Evolutionary conservation across 2,113 vertebrate species (phyloP), one percentile per base, ranked within the genome.

Genomic region (Theropithecus gelada): DNA sequence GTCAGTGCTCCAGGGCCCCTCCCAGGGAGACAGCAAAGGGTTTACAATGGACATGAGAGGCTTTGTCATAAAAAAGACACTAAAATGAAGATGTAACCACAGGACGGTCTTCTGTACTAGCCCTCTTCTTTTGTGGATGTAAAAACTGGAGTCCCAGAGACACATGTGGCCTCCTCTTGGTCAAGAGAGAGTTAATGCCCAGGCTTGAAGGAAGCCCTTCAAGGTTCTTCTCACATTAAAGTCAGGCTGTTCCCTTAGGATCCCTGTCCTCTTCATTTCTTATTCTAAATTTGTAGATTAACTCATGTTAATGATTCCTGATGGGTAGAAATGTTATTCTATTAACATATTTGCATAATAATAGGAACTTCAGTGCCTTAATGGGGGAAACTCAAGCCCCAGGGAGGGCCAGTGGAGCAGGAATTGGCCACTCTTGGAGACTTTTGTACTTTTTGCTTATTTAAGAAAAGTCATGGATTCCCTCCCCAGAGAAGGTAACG

Each of bases 291-390:
- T 20, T 14, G 38, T 40, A 32, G 75, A 72, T 68, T 61, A 43
- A 16, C 20, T 75, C 40, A 12, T 2, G 6, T 13, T 78, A 72
- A 75, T 45, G 80, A 89, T 59, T 92, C 88, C 70, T 22, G 66
- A 48, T 17, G 45, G 70, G 59, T 27, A 73, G 76, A 87, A 79
- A 75, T 16, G 35, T n/a, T 78, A 50, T n/a, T 81, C 50, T 22
- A 40, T 87, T 90, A 87, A 87, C 40, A 52, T 61, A 88, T 95
- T 79, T 84, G 82, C 92, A 81, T 76, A 82, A 76, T 75, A 61
- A 88, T 57, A 20, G 88, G 18, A 80, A n/a, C 68, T 35, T 45
- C 73, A 7, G 18, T 2, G 6, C 25, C 30, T 38, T 38, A 32
- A 0, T 8, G 8, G 38, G 43, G 61, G 78, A 43, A 73, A 57